phyloP scores from a whole-genome alignment of 1,140 invertebrate species.

The Eupeodes corollae region DNA sequence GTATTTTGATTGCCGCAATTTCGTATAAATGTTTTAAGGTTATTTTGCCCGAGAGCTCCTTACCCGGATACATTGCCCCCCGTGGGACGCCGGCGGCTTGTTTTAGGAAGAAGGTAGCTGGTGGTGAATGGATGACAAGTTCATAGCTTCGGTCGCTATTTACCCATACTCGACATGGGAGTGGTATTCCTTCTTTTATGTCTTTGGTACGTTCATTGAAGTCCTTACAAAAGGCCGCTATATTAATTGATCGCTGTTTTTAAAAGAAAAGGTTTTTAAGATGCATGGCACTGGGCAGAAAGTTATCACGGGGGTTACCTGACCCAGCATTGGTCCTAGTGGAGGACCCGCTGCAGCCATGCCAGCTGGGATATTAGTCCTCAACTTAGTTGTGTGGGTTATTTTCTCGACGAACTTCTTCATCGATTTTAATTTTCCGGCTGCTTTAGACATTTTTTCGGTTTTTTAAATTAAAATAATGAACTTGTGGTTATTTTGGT shows the following conservation, averaged over 20 bases:
- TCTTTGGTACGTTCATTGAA: constrained; percentile 92
- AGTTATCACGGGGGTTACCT: constrained; percentile 46
- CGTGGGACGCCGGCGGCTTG: constrained; percentile 86
- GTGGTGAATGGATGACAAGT: constrained; percentile 73
- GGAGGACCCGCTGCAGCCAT: constrained; percentile 78
- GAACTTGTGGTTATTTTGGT: no score
- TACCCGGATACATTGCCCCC: constrained; percentile 69
- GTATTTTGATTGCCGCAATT: constrained; percentile 87
- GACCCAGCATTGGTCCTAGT: constrained; percentile 81
- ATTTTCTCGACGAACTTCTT: constrained; percentile 63
- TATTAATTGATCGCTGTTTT: constrained; percentile 84
- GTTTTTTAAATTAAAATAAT: background rate
- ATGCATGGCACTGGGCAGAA: background rate
- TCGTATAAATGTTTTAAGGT: constrained; percentile 96
- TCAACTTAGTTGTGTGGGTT: constrained; percentile 57
- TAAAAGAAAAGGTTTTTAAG: background rate
- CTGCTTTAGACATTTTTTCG: constrained; percentile 59
- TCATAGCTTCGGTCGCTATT: constrained; percentile 82
- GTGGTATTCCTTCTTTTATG: constrained; percentile 83
- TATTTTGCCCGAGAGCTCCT: constrained; percentile 78
- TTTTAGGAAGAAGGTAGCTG: constrained; percentile 76
- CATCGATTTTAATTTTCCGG: constrained; percentile 48
- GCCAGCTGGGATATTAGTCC: constrained; percentile 72
- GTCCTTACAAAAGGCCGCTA: constrained; percentile 93
- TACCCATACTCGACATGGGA: constrained; percentile 69